Evolutionary conservation across 2,797 vertebrate species (phyloP).

Genomic region (Mus spretus): DNA sequence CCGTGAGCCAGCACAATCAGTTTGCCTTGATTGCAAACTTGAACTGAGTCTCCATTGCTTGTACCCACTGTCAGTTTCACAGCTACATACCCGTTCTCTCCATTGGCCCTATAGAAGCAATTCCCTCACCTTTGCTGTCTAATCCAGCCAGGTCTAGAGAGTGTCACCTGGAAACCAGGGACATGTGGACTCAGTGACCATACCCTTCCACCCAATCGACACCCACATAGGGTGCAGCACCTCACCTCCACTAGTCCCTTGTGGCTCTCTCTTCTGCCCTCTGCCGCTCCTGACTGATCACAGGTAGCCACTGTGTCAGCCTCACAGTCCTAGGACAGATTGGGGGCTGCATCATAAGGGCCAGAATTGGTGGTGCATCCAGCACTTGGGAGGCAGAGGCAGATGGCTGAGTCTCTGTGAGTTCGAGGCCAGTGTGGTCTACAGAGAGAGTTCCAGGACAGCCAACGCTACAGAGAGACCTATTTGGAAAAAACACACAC

Average conservation of each 20-base stretch:
- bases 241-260: fast-evolving
- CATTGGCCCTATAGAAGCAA: neutral
- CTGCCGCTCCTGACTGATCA: slow-evolving; percentile 64
- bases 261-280: slow-evolving; percentile 47
- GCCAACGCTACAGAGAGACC: neutral
- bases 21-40: neutral
- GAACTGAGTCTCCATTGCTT: neutral
- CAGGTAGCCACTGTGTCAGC: neutral
- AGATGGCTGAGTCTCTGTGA: neutral
- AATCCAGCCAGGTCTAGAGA: neutral
- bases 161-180: neutral
- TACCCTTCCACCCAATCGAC: neutral
- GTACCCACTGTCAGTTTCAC: neutral
- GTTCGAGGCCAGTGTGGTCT: neutral
- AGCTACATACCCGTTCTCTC: neutral
- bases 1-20: neutral
- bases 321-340: neutral
- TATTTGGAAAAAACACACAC: neutral
- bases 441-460: neutral
- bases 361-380: neutral
- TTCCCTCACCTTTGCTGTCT: neutral
- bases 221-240: too few relatives aligned
- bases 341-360: too few relatives aligned
- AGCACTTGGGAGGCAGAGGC: neutral
- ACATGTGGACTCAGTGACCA: neutral